Conservation (phyloP, 2,113 vertebrate species). For the Leucopternis melanops region DNA sequence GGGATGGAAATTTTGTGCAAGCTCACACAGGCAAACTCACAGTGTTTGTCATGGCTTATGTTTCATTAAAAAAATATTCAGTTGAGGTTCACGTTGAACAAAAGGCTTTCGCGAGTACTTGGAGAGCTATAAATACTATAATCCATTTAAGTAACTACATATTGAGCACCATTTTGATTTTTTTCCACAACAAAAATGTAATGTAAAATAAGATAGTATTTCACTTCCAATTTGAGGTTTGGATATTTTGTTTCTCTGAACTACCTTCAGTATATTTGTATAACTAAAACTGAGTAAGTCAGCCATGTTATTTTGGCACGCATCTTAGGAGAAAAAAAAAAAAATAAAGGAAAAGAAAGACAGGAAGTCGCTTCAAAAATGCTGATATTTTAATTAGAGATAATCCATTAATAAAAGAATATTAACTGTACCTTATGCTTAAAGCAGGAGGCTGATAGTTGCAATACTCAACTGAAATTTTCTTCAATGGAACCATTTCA, state of each 20-base stretch:
- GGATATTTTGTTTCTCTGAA: slow-evolving; percentile 42
- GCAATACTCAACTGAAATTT: slow-evolving; percentile 26
- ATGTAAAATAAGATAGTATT: slow-evolving; percentile 17
- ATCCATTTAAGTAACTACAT: slow-evolving; percentile 59
- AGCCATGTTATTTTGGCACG: neutral
- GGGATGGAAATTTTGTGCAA: slow-evolving; percentile 67
- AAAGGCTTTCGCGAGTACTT: slow-evolving; percentile 28
- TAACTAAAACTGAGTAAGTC: neutral
- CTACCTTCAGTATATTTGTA: slow-evolving; percentile 28
- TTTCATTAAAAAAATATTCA: slow-evolving; percentile 64
- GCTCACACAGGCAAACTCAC: slow-evolving; percentile 50
- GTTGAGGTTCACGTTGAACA: slow-evolving; percentile 39
- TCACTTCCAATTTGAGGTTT: slow-evolving; percentile 43
- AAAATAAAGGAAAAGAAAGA: neutral
- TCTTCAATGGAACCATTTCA: slow-evolving; percentile 12
- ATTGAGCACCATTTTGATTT: slow-evolving; percentile 48
- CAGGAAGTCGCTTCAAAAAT: neutral
- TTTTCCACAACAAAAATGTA: slow-evolving; percentile 37
- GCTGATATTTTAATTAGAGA: neutral
- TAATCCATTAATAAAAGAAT: neutral
- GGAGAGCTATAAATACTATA: slow-evolving; percentile 55
- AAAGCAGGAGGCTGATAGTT: neutral
- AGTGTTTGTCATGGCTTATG: slow-evolving; percentile 59
- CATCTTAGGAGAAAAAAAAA: neutral
- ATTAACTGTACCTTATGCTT: neutral